Evolutionary conservation across 2,113 vertebrate species (phyloP), one percentile per base, ranked within the genome.

Genomic region (Sakesphorus luctuosus): DNA sequence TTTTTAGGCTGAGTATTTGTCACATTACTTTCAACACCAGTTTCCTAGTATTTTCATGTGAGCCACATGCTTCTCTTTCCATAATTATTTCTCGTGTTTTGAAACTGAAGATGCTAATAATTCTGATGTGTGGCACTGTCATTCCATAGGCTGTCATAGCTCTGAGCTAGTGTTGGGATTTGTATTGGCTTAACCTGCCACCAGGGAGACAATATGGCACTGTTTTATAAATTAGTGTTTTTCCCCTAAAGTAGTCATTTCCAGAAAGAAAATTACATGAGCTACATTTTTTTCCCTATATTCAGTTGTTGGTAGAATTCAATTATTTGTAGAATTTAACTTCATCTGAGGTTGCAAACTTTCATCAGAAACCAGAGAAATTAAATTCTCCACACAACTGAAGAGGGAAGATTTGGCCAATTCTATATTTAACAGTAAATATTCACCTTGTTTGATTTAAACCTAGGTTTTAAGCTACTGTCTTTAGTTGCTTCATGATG

Each of bases 231-330:
- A 55, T 19, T 29, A 82, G 6, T 10, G 5, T 21, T 20, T 66
- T 76, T 21, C 9, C 76, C 49, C 33, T 52, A 20, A 66, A 66
- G 4, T 26, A 78, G 21, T 35, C 0, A 46, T 82, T 91, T 79
- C 14, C 23, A 35, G 24, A 67, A 67, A 79, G 29, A 58, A 63
- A 62, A 93, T 18, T 3, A 23, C 25, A n/a, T 5, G 10, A 85
- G 20, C 9, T 87, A 1, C 0, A 0, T 17, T 52, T 76, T 25
- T 49, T 29, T 4, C 67, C 68, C 18, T 43, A 43, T 43, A 43
- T 15, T 43, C 40, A 43, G 40, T 43, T 43, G 40, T 43, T 43
- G 40, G 40, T 43, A 43, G 40, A 15, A 28, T 81, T 83, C 31
- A 72, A 46, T 43, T 58, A 43, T 59, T 82, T 84, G 40, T 61